Conservation (phyloP, 2,888 invertebrate species). For the Platycheirus albimanus region DNA sequence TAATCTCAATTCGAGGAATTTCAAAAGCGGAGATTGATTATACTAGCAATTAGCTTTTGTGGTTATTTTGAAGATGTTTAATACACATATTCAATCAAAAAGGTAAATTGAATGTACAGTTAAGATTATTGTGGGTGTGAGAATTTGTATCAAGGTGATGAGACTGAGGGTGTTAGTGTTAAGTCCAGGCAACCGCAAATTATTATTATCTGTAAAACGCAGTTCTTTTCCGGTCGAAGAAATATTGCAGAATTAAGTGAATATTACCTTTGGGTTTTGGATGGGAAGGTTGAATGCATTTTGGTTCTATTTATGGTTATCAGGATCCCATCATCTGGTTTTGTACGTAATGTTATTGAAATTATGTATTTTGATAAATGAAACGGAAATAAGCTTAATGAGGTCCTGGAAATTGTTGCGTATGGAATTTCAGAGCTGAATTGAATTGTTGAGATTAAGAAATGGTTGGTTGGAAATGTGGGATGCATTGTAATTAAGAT, state of each 20-base stretch:
- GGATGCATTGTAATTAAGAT: no score
- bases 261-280: no score
- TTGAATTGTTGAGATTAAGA: no score
- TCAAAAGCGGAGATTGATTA: neutral
- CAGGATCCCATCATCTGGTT: neutral
- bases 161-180: no score
- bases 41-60: conserved; percentile 44
- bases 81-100: conserved; percentile 31
- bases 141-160: no score
- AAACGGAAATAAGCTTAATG: no score
- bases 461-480: no score
- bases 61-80: conserved; percentile 42
- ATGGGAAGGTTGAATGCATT: neutral
- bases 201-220: conserved; percentile 36
- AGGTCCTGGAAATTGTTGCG: no score
- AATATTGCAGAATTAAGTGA: conserved; percentile 14
- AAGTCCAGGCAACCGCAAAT: conserved; percentile 43
- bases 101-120: conserved; percentile 8
- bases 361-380: neutral
- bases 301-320: neutral
- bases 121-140: neutral
- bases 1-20: conserved; percentile 24
- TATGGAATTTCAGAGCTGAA: no score
- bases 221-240: conserved; percentile 24
- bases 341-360: neutral